These are phyloP conservation scores for Patiria miniata DNA, from an alignment of 35 echinoderm and acorn worm species.

Conservation along the genomic window DNA sequence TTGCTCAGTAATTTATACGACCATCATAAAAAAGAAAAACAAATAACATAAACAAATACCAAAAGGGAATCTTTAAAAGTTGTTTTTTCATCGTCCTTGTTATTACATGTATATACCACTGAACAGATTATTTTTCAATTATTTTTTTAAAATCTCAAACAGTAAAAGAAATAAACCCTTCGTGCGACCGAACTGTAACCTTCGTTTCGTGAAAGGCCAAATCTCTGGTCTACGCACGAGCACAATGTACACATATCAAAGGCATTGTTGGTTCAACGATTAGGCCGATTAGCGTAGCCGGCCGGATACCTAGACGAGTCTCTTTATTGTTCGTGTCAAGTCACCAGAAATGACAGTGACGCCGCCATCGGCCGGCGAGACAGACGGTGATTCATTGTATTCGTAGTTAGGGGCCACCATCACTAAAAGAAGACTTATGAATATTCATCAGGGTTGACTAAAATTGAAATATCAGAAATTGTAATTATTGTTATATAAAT, in stretches of 20 bases:
- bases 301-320: neutral
- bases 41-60: too few relatives aligned
- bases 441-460: neutral
- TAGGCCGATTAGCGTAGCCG: neutral
- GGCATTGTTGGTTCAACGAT: conserved; percentile 1
- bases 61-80: too few relatives aligned
- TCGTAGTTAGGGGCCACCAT: neutral
- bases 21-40: too few relatives aligned
- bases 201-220: neutral
- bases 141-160: too few relatives aligned
- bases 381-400: neutral
- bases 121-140: too few relatives aligned
- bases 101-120: too few relatives aligned
- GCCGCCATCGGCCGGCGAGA: neutral
- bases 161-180: neutral
- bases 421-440: neutral
- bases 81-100: too few relatives aligned
- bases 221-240: neutral
- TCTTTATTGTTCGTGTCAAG: neutral
- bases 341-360: conserved; percentile 8
- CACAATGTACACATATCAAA: neutral
- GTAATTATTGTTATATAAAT: too few relatives aligned
- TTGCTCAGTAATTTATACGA: too few relatives aligned
- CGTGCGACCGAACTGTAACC: neutral
- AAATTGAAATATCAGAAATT: too few relatives aligned